Base-by-base conservation (phyloP, 1,140 invertebrate species). In the Aricia agestis region DNA sequence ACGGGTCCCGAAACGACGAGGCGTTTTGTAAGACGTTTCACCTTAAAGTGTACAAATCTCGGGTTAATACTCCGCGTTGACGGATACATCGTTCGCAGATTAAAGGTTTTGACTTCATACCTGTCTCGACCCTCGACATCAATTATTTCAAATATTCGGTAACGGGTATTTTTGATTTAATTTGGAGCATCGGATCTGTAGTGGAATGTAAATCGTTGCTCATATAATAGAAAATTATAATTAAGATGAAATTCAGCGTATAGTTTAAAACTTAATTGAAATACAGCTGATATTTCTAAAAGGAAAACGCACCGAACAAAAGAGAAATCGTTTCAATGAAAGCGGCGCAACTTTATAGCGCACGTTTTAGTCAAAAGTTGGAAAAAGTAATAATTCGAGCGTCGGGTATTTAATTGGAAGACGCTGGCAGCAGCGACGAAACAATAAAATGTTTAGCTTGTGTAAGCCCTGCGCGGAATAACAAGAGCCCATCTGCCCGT, bases 1-100 rank as follows among this genome's bases (percentile, higher is more conserved):
- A 84, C 83, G 84, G 86, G 82, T 83, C 83, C 80, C 76, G 74
- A 82, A 86, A 88, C 81, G 83, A 73, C 84, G 78, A 82, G 74
- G 83, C 82, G 84, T 85, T 79, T 86, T 73, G 73, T 73, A 57
- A 72, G 79, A 73, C 74, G 66, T 61, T 65, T 69, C 72, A 72
- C 77, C 77, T 68, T 71, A 78, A 82, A 80, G 79, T 81, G 77
- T 78, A 66, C 45, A 25, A 63, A 63, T 25, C 59, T 63, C 59
- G 19, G 11, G 4, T 63, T 63, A 63, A 31, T 25, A 11, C 59
- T 19, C 17, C 10, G 18, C 18, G 59, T 63, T 25, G 59, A 63
- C 19, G 59, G 18, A 11, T 63, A 63, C 17, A 9, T n/a, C n/a
- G n/a, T 52, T 13, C 45, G 11, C 10, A 42, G 7, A 42, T 42